Conservation (phyloP, 2,797 vertebrate genomes). For the Cynodonichthys magdalenae region DNA sequence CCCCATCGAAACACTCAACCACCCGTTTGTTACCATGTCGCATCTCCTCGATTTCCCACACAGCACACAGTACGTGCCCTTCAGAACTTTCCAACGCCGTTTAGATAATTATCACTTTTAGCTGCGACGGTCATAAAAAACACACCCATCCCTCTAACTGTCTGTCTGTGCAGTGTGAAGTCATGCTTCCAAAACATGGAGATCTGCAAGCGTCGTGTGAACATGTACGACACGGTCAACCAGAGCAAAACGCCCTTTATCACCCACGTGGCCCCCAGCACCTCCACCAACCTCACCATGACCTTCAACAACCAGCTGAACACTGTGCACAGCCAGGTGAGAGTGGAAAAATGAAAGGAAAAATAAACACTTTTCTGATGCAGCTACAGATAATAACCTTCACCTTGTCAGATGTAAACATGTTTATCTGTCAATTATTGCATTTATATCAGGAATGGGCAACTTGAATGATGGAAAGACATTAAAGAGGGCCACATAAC, state of each 20-base stretch:
- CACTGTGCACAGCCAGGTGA: slow-evolving; percentile 90
- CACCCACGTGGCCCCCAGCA: slow-evolving; percentile 97
- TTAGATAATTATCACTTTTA: slow-evolving; percentile 15
- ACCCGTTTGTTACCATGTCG: slow-evolving; percentile 97
- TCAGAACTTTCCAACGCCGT: not conserved
- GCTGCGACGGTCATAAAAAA: not conserved
- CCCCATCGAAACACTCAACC: slow-evolving; percentile 97
- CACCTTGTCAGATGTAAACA: slow-evolving; percentile 6
- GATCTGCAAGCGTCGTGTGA: slow-evolving; percentile 96
- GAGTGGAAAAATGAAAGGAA: not conserved
- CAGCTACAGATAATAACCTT: not conserved
- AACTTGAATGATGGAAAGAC: no score
- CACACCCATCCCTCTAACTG: not conserved
- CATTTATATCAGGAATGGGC: not conserved
- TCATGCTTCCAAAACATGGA: slow-evolving; percentile 99
- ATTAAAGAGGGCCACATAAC: no score
- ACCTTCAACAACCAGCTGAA: slow-evolving; percentile 99
- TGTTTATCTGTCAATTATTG: slow-evolving; percentile 14
- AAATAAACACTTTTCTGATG: not conserved
- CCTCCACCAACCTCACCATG: slow-evolving; percentile 99
- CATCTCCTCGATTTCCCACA: slow-evolving; percentile 98
- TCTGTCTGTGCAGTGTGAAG: slow-evolving; percentile 86
- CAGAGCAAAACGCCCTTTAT: slow-evolving; percentile 99
- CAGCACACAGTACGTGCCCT: slow-evolving; percentile 90
- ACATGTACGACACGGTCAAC: slow-evolving; percentile 98